Conservation (phyloP, 2,888 invertebrate species). For the Tupiocoris notatus region DNA sequence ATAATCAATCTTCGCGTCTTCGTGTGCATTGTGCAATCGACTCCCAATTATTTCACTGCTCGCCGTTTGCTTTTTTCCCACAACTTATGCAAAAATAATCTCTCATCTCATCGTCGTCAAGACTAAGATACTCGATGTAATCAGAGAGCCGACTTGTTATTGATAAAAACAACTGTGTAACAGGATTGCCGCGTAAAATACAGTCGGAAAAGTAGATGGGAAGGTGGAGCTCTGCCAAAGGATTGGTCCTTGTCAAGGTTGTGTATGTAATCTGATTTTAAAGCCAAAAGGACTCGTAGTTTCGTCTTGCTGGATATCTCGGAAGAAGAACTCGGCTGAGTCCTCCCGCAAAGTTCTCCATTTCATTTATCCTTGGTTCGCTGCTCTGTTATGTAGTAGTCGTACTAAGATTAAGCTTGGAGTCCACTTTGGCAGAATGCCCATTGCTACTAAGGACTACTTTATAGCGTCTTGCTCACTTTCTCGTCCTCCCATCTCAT, state of each 20-base stretch:
- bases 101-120: too few relatives aligned
- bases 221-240: conserved; percentile 36
- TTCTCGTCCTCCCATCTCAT: neutral
- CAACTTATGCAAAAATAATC: too few relatives aligned
- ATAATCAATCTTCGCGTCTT: too few relatives aligned
- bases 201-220: neutral
- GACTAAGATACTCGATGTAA: too few relatives aligned
- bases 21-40: too few relatives aligned
- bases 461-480: conserved; percentile 36
- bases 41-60: too few relatives aligned
- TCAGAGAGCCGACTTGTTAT: too few relatives aligned
- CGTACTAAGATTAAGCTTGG: conserved; percentile 38
- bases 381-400: conserved; percentile 1
- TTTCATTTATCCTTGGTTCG: neutral
- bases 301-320: neutral
- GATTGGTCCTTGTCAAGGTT: conserved; percentile 36
- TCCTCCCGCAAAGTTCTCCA: neutral
- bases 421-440: conserved; percentile 38
- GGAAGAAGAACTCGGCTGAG: neutral
- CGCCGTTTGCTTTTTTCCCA: too few relatives aligned
- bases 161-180: too few relatives aligned
- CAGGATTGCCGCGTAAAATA: too few relatives aligned
- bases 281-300: conserved; percentile 14
- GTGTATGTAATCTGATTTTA: conserved; percentile 40
- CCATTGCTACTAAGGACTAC: conserved; percentile 31